Conservation (phyloP, 2,888 invertebrate species). For the Aethes cnicana region DNA sequence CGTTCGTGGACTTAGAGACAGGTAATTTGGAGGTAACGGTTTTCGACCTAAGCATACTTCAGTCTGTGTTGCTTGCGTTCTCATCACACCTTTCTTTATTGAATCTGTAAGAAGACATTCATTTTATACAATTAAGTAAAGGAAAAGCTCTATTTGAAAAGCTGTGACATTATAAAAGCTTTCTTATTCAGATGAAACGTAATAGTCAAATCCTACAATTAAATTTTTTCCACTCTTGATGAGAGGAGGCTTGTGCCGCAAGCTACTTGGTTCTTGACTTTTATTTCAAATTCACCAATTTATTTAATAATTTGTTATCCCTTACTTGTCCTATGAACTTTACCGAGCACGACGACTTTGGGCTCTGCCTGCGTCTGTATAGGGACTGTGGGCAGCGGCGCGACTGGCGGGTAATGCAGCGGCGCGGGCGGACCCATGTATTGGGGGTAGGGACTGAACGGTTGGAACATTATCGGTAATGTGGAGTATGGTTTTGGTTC, state of each 20-base stretch:
- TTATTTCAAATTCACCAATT: no score
- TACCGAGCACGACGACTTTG: constrained; percentile 83
- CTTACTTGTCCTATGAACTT: constrained; percentile 38
- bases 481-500: constrained; percentile 72
- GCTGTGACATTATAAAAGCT: no score
- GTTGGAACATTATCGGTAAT: constrained; percentile 73
- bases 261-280: no score
- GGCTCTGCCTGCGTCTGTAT: constrained; percentile 65
- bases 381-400: constrained; percentile 56
- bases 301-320: constrained; percentile 8
- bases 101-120: constrained; percentile 84
- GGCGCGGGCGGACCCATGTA: constrained; percentile 61
- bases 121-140: no score
- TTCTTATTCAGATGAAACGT: no score
- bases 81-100: constrained; percentile 92
- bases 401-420: constrained; percentile 71
- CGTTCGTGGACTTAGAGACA: constrained; percentile 90
- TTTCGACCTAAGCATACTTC: constrained; percentile 88
- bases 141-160: no score
- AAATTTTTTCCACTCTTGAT: no score
- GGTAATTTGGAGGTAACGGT: constrained; percentile 86
- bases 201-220: no score
- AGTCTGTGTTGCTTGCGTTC: constrained; percentile 96
- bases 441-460: constrained; percentile 68
- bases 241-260: no score